Evolutionary conservation across 2,888 invertebrate species (phyloP), one percentile per base, ranked within the genome.

Genomic region (Rotaria sp.): DNA sequence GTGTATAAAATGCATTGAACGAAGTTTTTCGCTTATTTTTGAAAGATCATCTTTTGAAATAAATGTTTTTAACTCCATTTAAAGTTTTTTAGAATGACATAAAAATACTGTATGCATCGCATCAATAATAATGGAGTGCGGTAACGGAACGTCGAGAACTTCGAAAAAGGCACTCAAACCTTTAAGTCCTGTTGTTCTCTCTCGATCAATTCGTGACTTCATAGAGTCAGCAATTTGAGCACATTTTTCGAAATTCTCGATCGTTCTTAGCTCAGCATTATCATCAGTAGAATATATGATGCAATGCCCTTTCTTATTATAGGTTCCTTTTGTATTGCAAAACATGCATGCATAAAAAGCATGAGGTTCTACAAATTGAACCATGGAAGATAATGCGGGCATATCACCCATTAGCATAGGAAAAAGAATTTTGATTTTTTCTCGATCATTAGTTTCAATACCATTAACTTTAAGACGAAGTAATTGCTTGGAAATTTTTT

Each of bases 41-140:
- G 2, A 21, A 24, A 75, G 5, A 45, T 75, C 41, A 26, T 41
- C 41, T 75, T 75, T 75, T 5, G 41, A 10, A 26, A 38, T 41
- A 4, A 75, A 41, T 41, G 38, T 45, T 26, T 75, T 41, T 2
- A 41, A 41, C 0, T 41, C 8, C 10, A 75, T 26, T 41, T 41
- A 41, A 75, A 75, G 41, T 75, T 75, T 75, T 41, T 24, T 75
- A 8, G 41, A 38, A 75, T 75, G 75, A 41, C 75, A 75, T 75
- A 75, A 75, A 26, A 75, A 75, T 24, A 75, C 75, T 75, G 75
- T 75, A 26, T 75, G 75, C 75, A 75, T 75, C 41, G 41, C 24
- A 75, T 75, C 75, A 45, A 75, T 75, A 26, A 38, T 24, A 38
- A 75, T 5, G 10, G 75, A 75, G 26, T 75, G 41, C 26, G 75